Evolutionary conservation across 2,113 vertebrate genomes (phyloP).

Genomic region (Campylomormyrus tamandua): DNA sequence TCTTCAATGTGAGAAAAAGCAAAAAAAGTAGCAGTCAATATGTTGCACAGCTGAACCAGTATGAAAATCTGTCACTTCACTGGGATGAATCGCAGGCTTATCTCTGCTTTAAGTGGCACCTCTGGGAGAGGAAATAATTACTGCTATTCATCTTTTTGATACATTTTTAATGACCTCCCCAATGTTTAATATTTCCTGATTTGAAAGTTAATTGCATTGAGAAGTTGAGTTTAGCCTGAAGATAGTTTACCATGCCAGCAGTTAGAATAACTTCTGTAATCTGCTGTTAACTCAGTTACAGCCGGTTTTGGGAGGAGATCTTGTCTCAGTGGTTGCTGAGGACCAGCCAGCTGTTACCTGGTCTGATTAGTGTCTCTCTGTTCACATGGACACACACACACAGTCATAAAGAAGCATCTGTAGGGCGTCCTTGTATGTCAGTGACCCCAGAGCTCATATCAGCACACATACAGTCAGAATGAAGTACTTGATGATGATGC

Average conservation of each 20-base stretch:
- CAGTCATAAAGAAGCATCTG: not conserved
- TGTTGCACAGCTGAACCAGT: not conserved
- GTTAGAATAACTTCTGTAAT: not conserved
- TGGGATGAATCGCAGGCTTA: slow-evolving; percentile 39
- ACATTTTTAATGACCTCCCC: slow-evolving; percentile 36
- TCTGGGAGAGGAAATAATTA: slow-evolving; percentile 38
- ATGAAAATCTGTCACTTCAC: slow-evolving; percentile 40
- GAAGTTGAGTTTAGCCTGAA: slow-evolving; percentile 15
- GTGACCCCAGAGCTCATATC: not conserved
- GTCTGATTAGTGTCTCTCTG: not conserved
- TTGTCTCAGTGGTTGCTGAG: not conserved
- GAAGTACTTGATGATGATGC: not conserved
- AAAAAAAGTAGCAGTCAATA: not conserved
- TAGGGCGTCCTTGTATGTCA: not conserved
- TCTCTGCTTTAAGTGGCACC: slow-evolving; percentile 43
- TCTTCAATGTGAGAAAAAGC: not conserved
- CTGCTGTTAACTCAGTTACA: slow-evolving; percentile 1
- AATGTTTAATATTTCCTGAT: slow-evolving; percentile 20
- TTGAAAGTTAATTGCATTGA: slow-evolving; percentile 20
- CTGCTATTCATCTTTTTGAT: slow-evolving; percentile 47
- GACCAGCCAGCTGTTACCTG: not conserved
- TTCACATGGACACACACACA: not conserved
- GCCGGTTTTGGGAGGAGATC: not conserved
- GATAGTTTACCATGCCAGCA: not conserved
- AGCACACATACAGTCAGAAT: not conserved